Evolutionary conservation across 1,140 invertebrate genomes (phyloP).

Genomic region (Philopotamus ludificatus): DNA sequence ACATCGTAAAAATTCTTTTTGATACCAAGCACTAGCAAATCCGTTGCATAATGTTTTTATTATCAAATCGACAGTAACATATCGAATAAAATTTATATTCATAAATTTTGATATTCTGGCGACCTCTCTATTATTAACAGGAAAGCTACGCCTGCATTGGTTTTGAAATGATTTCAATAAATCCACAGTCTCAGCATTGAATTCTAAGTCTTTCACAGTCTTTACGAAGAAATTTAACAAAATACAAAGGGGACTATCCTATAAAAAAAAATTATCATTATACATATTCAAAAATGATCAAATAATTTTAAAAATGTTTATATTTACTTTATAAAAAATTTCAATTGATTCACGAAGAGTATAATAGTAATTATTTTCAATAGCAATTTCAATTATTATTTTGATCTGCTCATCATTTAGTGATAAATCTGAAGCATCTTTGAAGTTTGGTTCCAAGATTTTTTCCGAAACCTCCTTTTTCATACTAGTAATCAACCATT

Average conservation of each 20-base stretch:
- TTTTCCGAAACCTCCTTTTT: constrained; percentile 46
- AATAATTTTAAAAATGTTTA: not conserved
- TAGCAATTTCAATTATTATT: constrained; percentile 55
- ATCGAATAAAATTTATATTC: constrained; percentile 44
- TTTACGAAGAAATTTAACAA: constrained; percentile 51
- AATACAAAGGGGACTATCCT: constrained; percentile 61
- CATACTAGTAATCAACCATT: constrained; percentile 58
- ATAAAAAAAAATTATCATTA: constrained; percentile 30
- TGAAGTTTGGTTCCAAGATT: constrained; percentile 46
- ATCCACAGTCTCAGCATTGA: constrained; percentile 42
- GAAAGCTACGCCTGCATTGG: constrained; percentile 44
- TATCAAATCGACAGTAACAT: constrained; percentile 54
- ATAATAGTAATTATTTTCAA: constrained; percentile 54
- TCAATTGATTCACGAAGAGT: constrained; percentile 60
- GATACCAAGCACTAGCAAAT: constrained; percentile 58
- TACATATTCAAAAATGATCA: not conserved
- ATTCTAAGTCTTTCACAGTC: constrained; percentile 29
- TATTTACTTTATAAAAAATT: constrained; percentile 66
- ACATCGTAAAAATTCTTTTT: constrained; percentile 58
- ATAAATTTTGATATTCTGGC: constrained; percentile 59
- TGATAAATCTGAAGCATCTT: constrained; percentile 44
- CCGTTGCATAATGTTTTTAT: constrained; percentile 55
- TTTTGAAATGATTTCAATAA: constrained; percentile 45
- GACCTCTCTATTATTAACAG: constrained; percentile 44
- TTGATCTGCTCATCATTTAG: constrained; percentile 48